These are phyloP conservation scores for rat (Rattus norvegicus) DNA, from an alignment of 2,113 vertebrate genomes.

Conservation along the genomic window DNA sequence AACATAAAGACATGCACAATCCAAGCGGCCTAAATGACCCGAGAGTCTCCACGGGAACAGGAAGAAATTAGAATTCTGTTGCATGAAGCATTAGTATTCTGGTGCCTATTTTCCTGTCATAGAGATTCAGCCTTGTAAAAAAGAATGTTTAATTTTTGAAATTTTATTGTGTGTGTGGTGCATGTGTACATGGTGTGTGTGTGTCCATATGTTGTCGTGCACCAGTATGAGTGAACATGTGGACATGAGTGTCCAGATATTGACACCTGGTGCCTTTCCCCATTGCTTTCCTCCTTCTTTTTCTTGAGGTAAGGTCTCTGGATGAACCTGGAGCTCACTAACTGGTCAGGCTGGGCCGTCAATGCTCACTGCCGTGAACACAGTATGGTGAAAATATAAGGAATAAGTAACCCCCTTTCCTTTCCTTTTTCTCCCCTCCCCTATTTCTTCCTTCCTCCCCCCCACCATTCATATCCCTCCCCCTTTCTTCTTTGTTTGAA, in stretches of 20 bases:
- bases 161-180: neutral
- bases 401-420: neutral
- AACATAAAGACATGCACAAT: neutral
- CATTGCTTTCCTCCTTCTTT: neutral
- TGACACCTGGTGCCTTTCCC: neutral
- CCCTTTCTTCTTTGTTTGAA: neutral
- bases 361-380: neutral
- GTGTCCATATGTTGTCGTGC: neutral
- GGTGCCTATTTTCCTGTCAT: neutral
- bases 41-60: neutral
- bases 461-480: no score
- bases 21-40: neutral
- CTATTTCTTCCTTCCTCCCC: neutral
- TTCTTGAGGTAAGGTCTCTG: neutral
- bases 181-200: neutral
- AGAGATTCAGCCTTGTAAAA: conserved; percentile 13
- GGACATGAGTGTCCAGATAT: neutral
- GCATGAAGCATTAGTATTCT: conserved; percentile 3
- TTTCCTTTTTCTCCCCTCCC: neutral
- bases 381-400: neutral
- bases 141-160: neutral
- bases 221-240: neutral
- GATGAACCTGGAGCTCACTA: neutral
- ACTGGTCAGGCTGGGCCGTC: neutral
- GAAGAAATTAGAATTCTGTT: neutral